Evolutionary conservation across 53 echinoderm and acorn worm species (phyloP).

Genomic region (Patiria pectinifera): DNA sequence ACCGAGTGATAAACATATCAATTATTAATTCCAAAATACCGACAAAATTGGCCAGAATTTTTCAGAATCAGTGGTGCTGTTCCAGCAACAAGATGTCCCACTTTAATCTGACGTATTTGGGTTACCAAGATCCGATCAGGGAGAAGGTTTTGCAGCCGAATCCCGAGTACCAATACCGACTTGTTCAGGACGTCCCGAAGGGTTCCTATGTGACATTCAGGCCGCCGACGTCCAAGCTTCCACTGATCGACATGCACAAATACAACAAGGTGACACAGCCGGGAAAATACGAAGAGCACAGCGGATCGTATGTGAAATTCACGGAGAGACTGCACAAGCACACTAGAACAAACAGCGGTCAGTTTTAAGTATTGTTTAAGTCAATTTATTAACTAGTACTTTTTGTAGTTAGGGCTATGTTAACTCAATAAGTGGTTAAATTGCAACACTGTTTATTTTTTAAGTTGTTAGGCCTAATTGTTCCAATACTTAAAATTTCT

Average conservation of each 20-base stretch:
- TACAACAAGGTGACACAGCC: conserved; percentile 94
- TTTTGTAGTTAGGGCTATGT: too few relatives aligned
- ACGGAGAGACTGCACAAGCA: conserved; percentile 93
- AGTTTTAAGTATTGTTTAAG: neutral
- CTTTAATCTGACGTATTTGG: conserved; percentile 89
- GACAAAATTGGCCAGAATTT: neutral
- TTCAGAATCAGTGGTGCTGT: neutral
- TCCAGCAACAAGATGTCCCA: conserved; percentile 77
- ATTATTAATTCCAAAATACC: neutral
- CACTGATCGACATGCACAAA: conserved; percentile 92
- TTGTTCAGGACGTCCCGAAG: conserved; percentile 84
- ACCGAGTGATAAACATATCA: neutral
- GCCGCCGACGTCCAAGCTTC: conserved; percentile 89
- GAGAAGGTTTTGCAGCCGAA: conserved; percentile 83
- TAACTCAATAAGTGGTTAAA: too few relatives aligned
- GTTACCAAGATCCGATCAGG: conserved; percentile 94
- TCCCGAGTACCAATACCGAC: conserved; percentile 80
- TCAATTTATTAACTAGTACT: neutral
- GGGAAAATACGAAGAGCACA: conserved; percentile 77
- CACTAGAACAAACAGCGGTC: conserved; percentile 82
- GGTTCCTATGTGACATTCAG: conserved; percentile 87
- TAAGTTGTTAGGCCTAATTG: too few relatives aligned
- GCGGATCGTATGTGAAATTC: conserved; percentile 95
- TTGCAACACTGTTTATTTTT: too few relatives aligned
- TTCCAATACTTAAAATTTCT: too few relatives aligned